A percentile compares a stretch with the other conserved stretches of the same genome.
Evolutionary conservation across 2,113 vertebrate genomes (phyloP).

Genomic region (Pyrgilauda ruficollis): DNA sequence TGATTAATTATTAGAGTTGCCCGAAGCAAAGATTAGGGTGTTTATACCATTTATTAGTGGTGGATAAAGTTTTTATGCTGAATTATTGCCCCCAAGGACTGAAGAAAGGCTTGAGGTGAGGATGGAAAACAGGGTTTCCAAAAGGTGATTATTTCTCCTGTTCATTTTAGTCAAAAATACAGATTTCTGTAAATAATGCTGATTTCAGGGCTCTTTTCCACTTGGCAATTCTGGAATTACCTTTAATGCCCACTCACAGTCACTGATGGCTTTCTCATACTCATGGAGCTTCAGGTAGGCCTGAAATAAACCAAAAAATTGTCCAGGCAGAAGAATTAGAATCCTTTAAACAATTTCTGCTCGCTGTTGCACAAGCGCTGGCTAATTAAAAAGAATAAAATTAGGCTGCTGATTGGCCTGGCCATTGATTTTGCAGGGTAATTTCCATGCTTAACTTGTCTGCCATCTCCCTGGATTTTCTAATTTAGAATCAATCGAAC

Average conservation of each 20-base stretch:
- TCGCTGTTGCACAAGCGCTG: not conserved
- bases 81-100: not conserved
- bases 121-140: not conserved
- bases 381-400: not conserved
- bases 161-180: not conserved
- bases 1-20: not conserved
- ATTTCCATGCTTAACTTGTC: not conserved
- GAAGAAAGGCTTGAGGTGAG: not conserved
- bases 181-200: not conserved
- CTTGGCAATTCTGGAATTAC: slow-evolving; percentile 61
- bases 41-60: not conserved
- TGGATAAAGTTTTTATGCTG: not conserved
- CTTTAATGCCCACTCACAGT: slow-evolving; percentile 93
- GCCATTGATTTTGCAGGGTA: not conserved
- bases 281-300: slow-evolving; percentile 84
- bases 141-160: not conserved
- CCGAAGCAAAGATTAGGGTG: not conserved
- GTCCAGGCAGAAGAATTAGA: not conserved
- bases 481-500: not conserved
- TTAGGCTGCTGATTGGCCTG: not conserved
- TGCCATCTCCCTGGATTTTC: not conserved
- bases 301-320: slow-evolving; percentile 57
- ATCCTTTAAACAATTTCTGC: not conserved
- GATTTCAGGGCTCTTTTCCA: not conserved
- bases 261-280: slow-evolving; percentile 82